These are phyloP conservation scores for Mastacembelus armatus DNA, from an alignment of 2,797 vertebrate genomes.

Conservation along the genomic window DNA sequence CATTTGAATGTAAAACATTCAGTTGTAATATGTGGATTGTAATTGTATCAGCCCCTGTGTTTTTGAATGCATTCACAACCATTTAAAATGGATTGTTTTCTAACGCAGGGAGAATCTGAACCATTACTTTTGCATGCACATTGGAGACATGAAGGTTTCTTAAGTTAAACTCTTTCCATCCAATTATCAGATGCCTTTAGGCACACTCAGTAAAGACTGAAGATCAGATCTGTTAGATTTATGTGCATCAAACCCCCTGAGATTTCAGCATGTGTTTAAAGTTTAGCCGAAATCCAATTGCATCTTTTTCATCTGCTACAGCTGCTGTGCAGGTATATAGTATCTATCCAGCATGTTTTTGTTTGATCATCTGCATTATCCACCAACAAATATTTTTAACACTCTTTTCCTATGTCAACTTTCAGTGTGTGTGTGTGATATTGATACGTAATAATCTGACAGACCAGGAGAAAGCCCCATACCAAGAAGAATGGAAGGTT, in stretches of 20 bases:
- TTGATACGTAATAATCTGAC: too few relatives aligned
- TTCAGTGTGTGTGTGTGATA: too few relatives aligned
- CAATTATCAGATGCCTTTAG: not conserved
- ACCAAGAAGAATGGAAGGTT: too few relatives aligned
- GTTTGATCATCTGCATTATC: not conserved
- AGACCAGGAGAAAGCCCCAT: too few relatives aligned
- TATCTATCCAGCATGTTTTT: too few relatives aligned
- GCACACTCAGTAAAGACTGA: too few relatives aligned
- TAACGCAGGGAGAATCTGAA: not conserved
- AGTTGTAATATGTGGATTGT: not conserved
- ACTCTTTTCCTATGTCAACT: too few relatives aligned
- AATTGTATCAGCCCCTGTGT: too few relatives aligned
- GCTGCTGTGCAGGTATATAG: too few relatives aligned
- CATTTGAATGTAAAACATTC: not conserved
- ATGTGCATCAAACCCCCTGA: too few relatives aligned
- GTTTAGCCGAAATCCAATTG: not conserved
- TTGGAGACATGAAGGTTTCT: not conserved
- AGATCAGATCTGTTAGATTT: too few relatives aligned
- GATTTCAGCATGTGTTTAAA: not conserved
- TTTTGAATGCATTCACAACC: not conserved
- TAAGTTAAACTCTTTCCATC: not conserved
- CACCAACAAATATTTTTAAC: not conserved
- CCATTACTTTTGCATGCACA: too few relatives aligned
- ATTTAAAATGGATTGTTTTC: not conserved
- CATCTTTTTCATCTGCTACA: not conserved